phyloP scores from a whole-genome alignment of 2,888 invertebrate genomes.

The Tridacna gigas region DNA sequence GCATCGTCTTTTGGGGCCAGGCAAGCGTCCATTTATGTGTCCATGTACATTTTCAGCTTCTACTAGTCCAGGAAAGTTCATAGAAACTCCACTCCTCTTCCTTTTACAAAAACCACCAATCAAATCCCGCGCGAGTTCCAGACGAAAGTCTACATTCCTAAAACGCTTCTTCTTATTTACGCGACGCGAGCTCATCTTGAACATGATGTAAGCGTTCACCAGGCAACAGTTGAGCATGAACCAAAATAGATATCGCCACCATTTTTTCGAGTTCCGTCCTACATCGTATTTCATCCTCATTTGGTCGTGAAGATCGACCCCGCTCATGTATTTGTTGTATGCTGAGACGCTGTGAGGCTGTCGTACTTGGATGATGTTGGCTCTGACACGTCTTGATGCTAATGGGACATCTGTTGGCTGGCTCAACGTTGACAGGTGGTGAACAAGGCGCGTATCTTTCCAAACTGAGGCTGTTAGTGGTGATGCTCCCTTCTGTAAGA shows the following conservation, averaged over 20 bases:
- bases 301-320: slow-evolving; percentile 62
- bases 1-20: neutral
- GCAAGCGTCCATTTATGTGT: slow-evolving; percentile 14
- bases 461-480: too few relatives aligned
- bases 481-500: slow-evolving; percentile 39
- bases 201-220: slow-evolving; percentile 53
- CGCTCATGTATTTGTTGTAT: slow-evolving; percentile 61
- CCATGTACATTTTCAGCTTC: slow-evolving; percentile 6
- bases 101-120: slow-evolving; percentile 17
- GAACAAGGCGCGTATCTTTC: slow-evolving; percentile 33
- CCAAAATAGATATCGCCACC: slow-evolving; percentile 53
- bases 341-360: slow-evolving; percentile 45
- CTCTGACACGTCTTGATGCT: slow-evolving; percentile 29
- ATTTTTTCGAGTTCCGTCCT: slow-evolving; percentile 51
- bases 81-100: neutral
- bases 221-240: slow-evolving; percentile 49
- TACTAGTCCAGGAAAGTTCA: neutral
- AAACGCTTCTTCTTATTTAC: slow-evolving; percentile 10
- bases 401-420: slow-evolving; percentile 26
- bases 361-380: slow-evolving; percentile 17
- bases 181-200: neutral
- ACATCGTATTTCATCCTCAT: slow-evolving; percentile 39
- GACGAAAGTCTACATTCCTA: slow-evolving; percentile 12
- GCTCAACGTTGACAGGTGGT: slow-evolving; percentile 49
- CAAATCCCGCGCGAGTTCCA: slow-evolving; percentile 13